Conservation (phyloP, 2,797 vertebrate species). For the Valencia hispanica region DNA sequence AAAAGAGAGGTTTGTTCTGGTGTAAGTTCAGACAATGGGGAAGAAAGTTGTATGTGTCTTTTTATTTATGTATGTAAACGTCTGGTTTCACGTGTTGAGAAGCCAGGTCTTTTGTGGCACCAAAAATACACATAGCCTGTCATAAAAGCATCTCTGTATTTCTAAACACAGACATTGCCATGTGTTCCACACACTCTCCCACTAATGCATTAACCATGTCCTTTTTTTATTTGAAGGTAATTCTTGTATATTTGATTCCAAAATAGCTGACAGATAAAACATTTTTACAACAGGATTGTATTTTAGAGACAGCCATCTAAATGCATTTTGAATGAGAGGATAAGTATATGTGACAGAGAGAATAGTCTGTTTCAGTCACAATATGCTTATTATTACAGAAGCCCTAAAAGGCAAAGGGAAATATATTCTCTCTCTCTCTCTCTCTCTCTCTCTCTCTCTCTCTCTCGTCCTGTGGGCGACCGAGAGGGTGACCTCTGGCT, state of each 20-base stretch:
- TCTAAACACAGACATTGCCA: conserved; percentile 55
- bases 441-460: no score
- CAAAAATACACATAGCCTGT: conserved; percentile 6
- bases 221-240: conserved; percentile 57
- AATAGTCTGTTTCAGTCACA: background rate
- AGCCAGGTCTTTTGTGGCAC: background rate
- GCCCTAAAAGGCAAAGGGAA: no score
- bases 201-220: conserved; percentile 76
- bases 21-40: background rate
- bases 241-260: conserved; percentile 64
- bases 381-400: background rate
- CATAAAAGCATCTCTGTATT: conserved; percentile 17
- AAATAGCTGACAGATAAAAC: conserved; percentile 45
- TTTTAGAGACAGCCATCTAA: conserved; percentile 21
- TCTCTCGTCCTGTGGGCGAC: no score
- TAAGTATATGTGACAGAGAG: conserved; percentile 12
- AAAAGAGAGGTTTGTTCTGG: background rate
- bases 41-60: background rate
- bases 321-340: conserved; percentile 35
- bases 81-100: background rate
- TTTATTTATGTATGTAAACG: background rate
- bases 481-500: no score
- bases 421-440: no score
- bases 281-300: conserved; percentile 27
- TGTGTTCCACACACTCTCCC: conserved; percentile 36